Conservation (phyloP, 2,888 invertebrate genomes). For the Lasioglossum malachurum region DNA sequence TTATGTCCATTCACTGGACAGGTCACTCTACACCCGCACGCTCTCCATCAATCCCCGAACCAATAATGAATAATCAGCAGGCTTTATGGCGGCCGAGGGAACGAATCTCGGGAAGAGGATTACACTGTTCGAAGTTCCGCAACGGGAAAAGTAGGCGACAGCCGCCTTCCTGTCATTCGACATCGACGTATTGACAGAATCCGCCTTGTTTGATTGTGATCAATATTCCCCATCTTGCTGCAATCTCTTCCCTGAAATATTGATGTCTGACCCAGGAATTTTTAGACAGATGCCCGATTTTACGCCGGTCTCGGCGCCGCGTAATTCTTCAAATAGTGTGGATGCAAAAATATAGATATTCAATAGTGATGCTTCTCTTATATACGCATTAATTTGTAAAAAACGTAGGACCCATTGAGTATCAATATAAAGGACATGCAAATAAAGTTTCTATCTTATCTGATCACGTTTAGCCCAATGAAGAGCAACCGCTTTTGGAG, state of each 20-base stretch:
- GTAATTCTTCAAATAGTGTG: not conserved
- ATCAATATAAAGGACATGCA: not conserved
- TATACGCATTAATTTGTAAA: not conserved
- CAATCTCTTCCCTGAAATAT: not conserved
- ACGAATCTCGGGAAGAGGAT: not conserved
- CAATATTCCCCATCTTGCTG: conserved; percentile 22
- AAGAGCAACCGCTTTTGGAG: not conserved
- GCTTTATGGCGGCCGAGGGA: not conserved
- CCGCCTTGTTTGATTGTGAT: not conserved
- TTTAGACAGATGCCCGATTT: not conserved
- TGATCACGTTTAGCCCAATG: not conserved
- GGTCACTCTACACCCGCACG: not conserved
- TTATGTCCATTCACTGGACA: not conserved
- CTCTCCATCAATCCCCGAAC: not conserved
- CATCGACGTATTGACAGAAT: conserved; percentile 31
- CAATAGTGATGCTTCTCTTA: not conserved
- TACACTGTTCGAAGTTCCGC: not conserved
- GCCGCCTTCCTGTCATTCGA: not conserved
- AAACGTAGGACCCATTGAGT: not conserved
- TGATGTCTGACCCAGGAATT: not conserved
- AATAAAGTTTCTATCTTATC: not conserved
- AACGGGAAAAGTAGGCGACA: not conserved
- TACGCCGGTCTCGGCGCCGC: not conserved
- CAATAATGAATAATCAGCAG: conserved; percentile 3
- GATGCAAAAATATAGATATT: too few species aligned